These are phyloP conservation scores for Plumapathes pennacea DNA, from an alignment of 92 coral and sea anemone species.

Conservation along the genomic window DNA sequence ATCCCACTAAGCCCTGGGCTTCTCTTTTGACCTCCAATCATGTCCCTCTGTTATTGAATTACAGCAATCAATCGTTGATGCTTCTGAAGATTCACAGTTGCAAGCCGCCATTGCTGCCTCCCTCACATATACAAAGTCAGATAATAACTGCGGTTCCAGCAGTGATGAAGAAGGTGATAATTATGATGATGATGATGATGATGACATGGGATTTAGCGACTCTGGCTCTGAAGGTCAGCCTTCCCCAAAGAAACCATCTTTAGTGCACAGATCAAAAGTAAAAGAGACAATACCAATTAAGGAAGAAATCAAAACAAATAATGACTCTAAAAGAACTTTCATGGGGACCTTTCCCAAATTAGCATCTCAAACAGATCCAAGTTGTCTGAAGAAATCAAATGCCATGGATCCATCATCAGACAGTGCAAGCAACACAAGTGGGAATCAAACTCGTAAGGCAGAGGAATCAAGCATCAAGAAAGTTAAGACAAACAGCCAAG, in stretches of 20 bases:
- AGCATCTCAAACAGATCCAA: too few species aligned
- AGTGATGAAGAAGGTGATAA: conserved; percentile 34
- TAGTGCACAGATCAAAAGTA: conserved; percentile 44
- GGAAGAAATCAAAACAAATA: not conserved
- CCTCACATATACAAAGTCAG: conserved; percentile 61
- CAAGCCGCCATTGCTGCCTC: conserved; percentile 99
- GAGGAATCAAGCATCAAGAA: too few species aligned
- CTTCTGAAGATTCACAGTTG: conserved; percentile 96
- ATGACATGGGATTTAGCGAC: conserved; percentile 76
- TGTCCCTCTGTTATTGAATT: not conserved
- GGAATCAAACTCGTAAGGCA: too few species aligned
- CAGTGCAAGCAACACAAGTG: too few species aligned
- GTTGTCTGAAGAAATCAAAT: too few species aligned
- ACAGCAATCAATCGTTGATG: conserved; percentile 94
- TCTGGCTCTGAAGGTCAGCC: conserved; percentile 75
- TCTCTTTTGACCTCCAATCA: too few species aligned
- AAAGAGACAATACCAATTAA: conserved; percentile 12
- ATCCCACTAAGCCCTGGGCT: too few species aligned
- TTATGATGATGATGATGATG: conserved; percentile 67
- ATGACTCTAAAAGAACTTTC: not conserved
- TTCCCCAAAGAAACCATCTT: too few species aligned
- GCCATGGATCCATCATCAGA: too few species aligned
- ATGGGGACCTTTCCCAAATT: too few species aligned
- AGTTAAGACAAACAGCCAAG: too few species aligned
- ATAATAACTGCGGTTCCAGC: conserved; percentile 42